Evolutionary conservation across 2,113 vertebrate genomes (phyloP).

Genomic region (Acanthochromis polyacanthus): DNA sequence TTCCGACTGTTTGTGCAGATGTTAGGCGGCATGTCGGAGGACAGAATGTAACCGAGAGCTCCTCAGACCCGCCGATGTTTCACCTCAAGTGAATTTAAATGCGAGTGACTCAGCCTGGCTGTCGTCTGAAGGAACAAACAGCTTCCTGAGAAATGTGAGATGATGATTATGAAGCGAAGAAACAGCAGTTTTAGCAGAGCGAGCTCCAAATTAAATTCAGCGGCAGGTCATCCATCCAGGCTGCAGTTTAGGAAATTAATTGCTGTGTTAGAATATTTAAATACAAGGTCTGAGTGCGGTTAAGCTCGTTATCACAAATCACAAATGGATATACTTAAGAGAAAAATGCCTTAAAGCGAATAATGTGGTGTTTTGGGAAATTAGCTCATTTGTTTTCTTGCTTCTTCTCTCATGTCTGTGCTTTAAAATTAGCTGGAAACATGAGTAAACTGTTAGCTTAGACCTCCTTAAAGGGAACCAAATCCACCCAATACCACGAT

Average conservation of each 20-base stretch:
- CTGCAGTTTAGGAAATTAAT: not conserved
- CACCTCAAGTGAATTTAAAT: conserved; percentile 32
- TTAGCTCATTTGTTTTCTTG: too few relatives aligned
- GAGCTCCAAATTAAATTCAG: conserved; percentile 1
- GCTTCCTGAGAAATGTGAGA: conserved; percentile 11
- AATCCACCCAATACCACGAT: too few relatives aligned
- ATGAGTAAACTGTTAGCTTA: too few relatives aligned
- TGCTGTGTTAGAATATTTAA: conserved; percentile 7
- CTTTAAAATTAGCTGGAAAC: too few relatives aligned
- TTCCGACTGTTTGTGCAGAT: conserved; percentile 7
- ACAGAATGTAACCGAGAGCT: not conserved
- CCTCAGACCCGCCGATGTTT: conserved; percentile 10
- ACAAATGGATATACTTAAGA: too few relatives aligned
- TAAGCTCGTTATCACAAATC: not conserved
- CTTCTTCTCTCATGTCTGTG: too few relatives aligned
- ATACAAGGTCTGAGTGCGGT: conserved; percentile 1
- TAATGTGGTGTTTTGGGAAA: too few relatives aligned
- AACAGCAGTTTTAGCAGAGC: not conserved
- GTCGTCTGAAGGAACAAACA: conserved; percentile 2
- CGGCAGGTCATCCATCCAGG: not conserved
- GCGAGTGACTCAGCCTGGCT: conserved; percentile 22
- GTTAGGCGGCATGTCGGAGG: not conserved
- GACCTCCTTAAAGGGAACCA: too few relatives aligned
- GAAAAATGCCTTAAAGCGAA: too few relatives aligned
- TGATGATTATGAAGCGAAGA: conserved; percentile 11